Evolutionary conservation across 2,797 vertebrate genomes (phyloP).

Genomic region (Typhlichthys subterraneus): DNA sequence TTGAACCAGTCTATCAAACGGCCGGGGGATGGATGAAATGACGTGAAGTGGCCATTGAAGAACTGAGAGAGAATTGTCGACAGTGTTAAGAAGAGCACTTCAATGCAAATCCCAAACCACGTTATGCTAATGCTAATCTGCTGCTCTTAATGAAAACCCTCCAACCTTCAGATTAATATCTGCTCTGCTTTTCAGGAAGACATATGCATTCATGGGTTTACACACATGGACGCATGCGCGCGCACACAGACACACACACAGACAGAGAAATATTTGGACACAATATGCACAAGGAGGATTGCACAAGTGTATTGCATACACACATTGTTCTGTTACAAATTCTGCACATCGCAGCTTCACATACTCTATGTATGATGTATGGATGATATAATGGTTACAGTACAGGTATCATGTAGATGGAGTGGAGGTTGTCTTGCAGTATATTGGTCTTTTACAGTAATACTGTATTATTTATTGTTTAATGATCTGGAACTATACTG

Average conservation of each 20-base stretch:
- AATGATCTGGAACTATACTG: too few species aligned
- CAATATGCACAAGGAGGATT: neutral
- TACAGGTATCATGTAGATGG: too few species aligned
- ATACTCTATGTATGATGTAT: too few species aligned
- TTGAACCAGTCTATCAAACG: conserved; percentile 53
- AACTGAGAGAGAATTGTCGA: conserved; percentile 57
- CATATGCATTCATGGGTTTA: conserved; percentile 1
- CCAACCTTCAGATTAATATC: conserved; percentile 61
- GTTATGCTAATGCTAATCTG: conserved; percentile 76
- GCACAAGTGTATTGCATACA: neutral
- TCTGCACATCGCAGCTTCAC: too few species aligned
- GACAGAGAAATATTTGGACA: conserved; percentile 9
- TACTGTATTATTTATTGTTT: too few species aligned
- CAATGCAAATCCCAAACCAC: conserved; percentile 65
- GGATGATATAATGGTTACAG: too few species aligned
- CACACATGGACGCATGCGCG: conserved; percentile 9
- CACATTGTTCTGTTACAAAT: neutral
- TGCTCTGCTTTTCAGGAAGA: conserved; percentile 18
- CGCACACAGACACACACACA: conserved; percentile 1
- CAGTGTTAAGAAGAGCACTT: conserved; percentile 55
- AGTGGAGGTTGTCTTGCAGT: too few species aligned
- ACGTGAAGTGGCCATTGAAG: conserved; percentile 47
- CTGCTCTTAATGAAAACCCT: conserved; percentile 57
- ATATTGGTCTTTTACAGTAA: too few species aligned
- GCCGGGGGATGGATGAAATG: conserved; percentile 29